Evolutionary conservation across 2,797 vertebrate species (phyloP), one percentile per base, ranked within the genome.

Genomic region (Trachops cirrhosus): DNA sequence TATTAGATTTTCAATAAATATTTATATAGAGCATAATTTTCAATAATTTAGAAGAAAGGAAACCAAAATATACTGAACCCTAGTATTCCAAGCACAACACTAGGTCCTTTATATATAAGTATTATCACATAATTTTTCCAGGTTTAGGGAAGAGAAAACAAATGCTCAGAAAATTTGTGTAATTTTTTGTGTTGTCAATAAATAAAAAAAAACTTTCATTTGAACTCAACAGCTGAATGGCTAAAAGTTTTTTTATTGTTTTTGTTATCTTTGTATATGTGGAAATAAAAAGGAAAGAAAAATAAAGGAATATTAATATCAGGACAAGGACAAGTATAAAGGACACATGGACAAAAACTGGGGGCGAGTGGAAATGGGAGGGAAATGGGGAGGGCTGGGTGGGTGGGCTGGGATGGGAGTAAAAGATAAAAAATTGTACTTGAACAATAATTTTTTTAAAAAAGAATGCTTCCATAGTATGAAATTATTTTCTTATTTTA

Each of bases 401-500:
- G n/a, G n/a, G n/a, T n/a, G n/a, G n/a, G n/a, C n/a, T n/a, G n/a
- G n/a, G n/a, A n/a, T n/a, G n/a, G n/a, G n/a, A n/a, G n/a, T n/a
- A n/a, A n/a, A n/a, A n/a, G n/a, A n/a, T n/a, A n/a, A n/a, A n/a
- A n/a, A n/a, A n/a, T n/a, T n/a, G n/a, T n/a, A n/a, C n/a, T n/a
- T n/a, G n/a, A n/a, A n/a, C n/a, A n/a, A n/a, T n/a, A n/a, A n/a
- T n/a, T n/a, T n/a, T n/a, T n/a, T n/a, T n/a, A n/a, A n/a, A n/a
- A n/a, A n/a, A n/a, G n/a, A 73, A 3, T 9, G 44, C 7, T 52
- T 59, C 0, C 26, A 2, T 34, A 0, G 0, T 24, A 67, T 32
- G 3, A 89, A 79, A 54, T 96, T 93, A 4, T 85, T 52, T 94
- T 90, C 12, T 50, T 64, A 64, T 34, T 26, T 77, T 86, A 71